phyloP scores from a whole-genome alignment of 2,797 vertebrate species.

The Sitta carolinensis region DNA sequence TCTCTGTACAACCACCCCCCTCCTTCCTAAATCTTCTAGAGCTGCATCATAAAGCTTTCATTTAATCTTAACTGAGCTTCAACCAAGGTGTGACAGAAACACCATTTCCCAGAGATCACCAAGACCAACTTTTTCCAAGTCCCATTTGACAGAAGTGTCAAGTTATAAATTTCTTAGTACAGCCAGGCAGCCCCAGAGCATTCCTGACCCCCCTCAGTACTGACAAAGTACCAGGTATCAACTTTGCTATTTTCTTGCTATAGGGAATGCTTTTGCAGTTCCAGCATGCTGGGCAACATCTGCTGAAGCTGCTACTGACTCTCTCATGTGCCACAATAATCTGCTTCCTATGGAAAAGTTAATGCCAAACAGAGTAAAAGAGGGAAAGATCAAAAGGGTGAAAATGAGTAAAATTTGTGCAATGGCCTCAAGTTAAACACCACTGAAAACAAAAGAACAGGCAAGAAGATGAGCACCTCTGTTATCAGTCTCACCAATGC shows the following conservation, averaged over 20 bases:
- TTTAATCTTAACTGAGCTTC: background rate
- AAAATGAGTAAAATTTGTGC: background rate
- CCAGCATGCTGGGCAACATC: constrained; percentile 16
- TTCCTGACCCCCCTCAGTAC: background rate
- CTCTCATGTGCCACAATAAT: background rate
- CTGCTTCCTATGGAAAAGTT: background rate
- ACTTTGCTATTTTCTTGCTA: constrained; percentile 1
- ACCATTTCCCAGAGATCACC: background rate
- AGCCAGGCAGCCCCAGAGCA: background rate
- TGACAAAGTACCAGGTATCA: constrained; percentile 10
- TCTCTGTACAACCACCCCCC: background rate
- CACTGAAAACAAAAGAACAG: background rate
- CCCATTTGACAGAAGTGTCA: background rate
- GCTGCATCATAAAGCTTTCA: background rate
- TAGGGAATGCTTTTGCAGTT: background rate
- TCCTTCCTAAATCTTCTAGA: background rate
- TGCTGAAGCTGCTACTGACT: constrained; percentile 6
- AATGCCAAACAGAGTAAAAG: background rate
- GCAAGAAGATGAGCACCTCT: background rate
- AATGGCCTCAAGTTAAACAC: background rate
- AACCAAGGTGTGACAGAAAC: background rate
- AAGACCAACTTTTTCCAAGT: background rate
- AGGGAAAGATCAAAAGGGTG: background rate
- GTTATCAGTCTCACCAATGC: background rate
- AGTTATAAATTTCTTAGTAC: background rate